Conservation (phyloP, 2,888 invertebrate species). For the Agapostemon virescens region DNA sequence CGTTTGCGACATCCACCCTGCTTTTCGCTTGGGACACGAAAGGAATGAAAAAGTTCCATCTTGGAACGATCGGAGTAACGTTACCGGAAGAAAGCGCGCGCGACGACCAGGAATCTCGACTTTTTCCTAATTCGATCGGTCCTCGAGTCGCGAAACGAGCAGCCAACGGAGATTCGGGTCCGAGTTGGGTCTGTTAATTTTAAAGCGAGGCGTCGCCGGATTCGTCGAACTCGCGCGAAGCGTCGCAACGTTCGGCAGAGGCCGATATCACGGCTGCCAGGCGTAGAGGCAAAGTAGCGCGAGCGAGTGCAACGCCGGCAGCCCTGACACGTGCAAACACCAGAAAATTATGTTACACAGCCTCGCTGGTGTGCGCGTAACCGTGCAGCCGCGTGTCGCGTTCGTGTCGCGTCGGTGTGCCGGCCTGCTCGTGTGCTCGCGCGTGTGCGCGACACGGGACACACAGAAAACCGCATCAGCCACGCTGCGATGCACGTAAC, state of each 20-base stretch:
- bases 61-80: neutral
- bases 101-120: no score
- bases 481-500: conserved; percentile 61
- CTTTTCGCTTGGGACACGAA: neutral
- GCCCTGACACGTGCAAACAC: conserved; percentile 72
- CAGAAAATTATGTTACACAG: conserved; percentile 72
- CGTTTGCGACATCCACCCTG: neutral
- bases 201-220: neutral
- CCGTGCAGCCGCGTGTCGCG: conserved; percentile 31
- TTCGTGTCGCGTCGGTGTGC: neutral
- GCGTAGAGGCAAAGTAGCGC: conserved; percentile 53
- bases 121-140: neutral
- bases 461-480: conserved; percentile 53
- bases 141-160: neutral
- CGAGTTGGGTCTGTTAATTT: neutral
- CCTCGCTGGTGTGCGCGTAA: conserved; percentile 57
- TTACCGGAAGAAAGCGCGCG: neutral
- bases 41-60: neutral
- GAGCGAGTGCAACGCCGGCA: conserved; percentile 48
- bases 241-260: conserved; percentile 36
- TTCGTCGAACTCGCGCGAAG: conserved; percentile 21
- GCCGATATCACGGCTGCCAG: conserved; percentile 26
- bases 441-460: conserved; percentile 40
- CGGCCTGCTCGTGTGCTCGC: neutral
- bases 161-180: neutral